phyloP scores from a whole-genome alignment of 2,888 invertebrate species.

The Megaustenia siamemsis region DNA sequence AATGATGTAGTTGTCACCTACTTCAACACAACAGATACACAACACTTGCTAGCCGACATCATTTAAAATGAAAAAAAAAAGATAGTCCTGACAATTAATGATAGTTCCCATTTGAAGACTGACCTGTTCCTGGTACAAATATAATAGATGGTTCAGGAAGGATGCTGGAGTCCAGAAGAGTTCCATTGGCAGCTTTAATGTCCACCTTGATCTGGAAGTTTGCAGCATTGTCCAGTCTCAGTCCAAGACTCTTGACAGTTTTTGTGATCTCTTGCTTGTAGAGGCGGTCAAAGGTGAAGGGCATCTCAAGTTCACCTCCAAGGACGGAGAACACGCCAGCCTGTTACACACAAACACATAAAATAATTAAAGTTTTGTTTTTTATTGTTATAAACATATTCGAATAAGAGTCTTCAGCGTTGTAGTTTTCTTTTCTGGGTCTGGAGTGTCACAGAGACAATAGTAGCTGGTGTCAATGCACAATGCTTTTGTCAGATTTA shows the following conservation, averaged over 20 bases:
- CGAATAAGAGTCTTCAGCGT: no score
- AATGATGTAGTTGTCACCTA: no score
- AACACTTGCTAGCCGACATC: no score
- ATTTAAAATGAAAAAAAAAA: no score
- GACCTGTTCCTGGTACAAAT: slow-evolving; percentile 50
- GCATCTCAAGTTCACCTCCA: slow-evolving; percentile 55
- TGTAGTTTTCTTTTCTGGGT: no score
- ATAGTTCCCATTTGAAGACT: neutral
- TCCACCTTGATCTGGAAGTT: slow-evolving; percentile 54
- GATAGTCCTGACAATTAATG: neutral
- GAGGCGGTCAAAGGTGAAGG: slow-evolving; percentile 53
- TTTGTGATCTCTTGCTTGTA: slow-evolving; percentile 52
- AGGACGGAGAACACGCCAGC: slow-evolving; percentile 53
- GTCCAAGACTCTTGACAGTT: slow-evolving; percentile 44
- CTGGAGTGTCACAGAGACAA: no score
- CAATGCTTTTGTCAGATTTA: no score
- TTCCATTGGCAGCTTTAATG: slow-evolving; percentile 51
- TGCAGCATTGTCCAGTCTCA: slow-evolving; percentile 49
- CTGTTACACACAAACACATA: neutral
- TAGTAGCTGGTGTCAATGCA: no score
- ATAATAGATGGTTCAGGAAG: slow-evolving; percentile 42
- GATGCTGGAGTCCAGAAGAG: slow-evolving; percentile 36
- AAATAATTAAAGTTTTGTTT: no score
- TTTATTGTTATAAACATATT: no score
- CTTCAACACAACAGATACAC: no score